Evolutionary conservation across 2,797 vertebrate species (phyloP), one percentile per base, ranked within the genome.

Genomic region (Clamator glandarius): DNA sequence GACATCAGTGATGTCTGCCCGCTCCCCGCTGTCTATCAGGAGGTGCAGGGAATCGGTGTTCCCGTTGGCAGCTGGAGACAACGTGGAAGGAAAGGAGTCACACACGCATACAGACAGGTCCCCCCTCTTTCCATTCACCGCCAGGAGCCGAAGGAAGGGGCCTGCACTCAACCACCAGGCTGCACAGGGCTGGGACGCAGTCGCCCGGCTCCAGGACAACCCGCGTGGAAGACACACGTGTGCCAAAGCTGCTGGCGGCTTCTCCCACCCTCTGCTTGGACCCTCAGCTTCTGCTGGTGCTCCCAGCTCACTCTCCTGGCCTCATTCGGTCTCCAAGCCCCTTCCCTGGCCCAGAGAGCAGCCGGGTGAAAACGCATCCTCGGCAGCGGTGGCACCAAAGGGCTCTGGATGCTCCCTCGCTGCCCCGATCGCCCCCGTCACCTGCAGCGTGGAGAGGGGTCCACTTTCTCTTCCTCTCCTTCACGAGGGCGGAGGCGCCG

Each of bases 371-470:
- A 0, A 1, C 19, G 55, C 50, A 12, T 1, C 42, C 21, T 26
- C 0, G 11, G 33, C 41, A 12, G 19, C 8, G 2, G 35, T 0
- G 15, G 33, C 48, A 24, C 25, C 5, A 3, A 9, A 3, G 19
- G 36, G 61, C 50, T 68, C 80, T 21, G 48, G 33, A 15, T 25
- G 0, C 8, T 29, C 48, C 75, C 80, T 21, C 5, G 0, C 50
- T 13, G 9, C 19, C 46, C 44, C 31, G 5, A 3, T 29, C 15
- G 5, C 11, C 55, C n/a, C 10, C 33, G 19, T 79, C 84, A 99
- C 99, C 99, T 98, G 99, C 98, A 90, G 98, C 98, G 15, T 99
- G 99, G 90, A 99, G 98, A 9, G 99, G 98, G 15, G 99, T 99
- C 98, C 99, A 99, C 97, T 99, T 99, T 96, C 98, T 98, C 62